Evolutionary conservation across 2,113 vertebrate genomes (phyloP), one percentile per base, ranked within the genome.

Genomic region (Sitta europaea): DNA sequence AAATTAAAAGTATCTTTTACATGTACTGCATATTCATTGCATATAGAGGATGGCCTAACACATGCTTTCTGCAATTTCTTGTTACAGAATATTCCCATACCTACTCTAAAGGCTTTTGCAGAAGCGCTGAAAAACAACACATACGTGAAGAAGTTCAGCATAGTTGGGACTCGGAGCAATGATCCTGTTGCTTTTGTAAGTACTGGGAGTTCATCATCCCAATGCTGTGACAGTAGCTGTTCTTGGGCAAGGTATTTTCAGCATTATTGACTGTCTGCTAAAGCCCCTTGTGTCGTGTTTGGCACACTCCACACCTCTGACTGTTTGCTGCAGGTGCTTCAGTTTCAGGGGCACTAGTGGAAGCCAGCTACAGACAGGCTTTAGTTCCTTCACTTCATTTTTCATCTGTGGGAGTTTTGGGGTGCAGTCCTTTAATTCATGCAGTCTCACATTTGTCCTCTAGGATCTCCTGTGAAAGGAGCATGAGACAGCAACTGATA

Each of bases 111-210:
- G 97, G 98, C 98, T 1, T 99, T 99, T 20, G 99, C 99, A 0
- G 99, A 99, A 77, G 99, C 99, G 0, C 97, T 99, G 97, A 99
- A 98, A 57, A 98, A 97, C 65, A 99, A 99, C 97, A 97, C 97
- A 0, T 97, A 98, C 0, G 99, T 99, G 93, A 99, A 99, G 95
- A 98, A 99, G 94, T 98, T 99, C 95, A 99, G 99, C 97, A 99
- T 99, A 11, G 99, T 99, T 74, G 99, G 99, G 92, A 99, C 99
- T 42, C 97, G 99, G 86, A 99, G 99, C 97, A 99, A 99, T 0
- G 99, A 99, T 92, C 99, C 99, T 1, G 99, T 99, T 80, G 99
- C 99, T 14, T 98, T 98, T 59, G 99, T 99, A 97, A 98, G 99
- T 99, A 87, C 65, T 63, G 13, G 21, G 0, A 7, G 29, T 31